A percentile compares a stretch with the other conserved stretches of the same genome.
Evolutionary conservation across 2,888 invertebrate genomes (phyloP).

Genomic region (Allolobophora icterica): DNA sequence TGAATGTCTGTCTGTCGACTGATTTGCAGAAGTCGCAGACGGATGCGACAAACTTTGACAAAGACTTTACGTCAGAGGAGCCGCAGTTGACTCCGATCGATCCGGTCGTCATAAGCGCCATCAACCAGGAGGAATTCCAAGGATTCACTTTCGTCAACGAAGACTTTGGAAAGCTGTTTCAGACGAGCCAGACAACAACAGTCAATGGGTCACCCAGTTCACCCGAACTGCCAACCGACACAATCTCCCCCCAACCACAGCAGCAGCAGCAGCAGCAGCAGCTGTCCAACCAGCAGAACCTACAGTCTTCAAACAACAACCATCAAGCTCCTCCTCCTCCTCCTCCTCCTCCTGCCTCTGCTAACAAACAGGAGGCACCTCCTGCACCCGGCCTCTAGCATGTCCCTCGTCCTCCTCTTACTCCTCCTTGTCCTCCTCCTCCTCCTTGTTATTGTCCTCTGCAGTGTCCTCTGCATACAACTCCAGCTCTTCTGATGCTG

Average conservation of each 20-base stretch:
- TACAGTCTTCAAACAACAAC: conserved; percentile 13
- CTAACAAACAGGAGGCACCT: not conserved
- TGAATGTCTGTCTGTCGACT: not conserved
- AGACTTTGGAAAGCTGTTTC: conserved; percentile 72
- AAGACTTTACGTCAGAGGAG: conserved; percentile 98
- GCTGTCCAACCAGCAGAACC: not conserved
- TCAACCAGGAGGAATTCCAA: conserved; percentile 97
- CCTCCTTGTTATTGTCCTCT: not conserved
- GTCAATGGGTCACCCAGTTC: conserved; percentile 22
- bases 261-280: not conserved
- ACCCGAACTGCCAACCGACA: not conserved
- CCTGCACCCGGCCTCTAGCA: conserved; percentile 12
- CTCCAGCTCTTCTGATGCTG: not conserved
- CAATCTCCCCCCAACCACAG: not conserved
- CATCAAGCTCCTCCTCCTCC: not conserved
- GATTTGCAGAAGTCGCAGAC: conserved; percentile 82
- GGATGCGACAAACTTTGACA: conserved; percentile 97
- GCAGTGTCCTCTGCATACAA: not conserved
- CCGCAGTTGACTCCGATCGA: conserved; percentile 94
- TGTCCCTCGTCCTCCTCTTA: not conserved
- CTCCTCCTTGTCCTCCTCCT: not conserved
- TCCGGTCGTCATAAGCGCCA: conserved; percentile 80
- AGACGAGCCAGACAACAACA: not conserved
- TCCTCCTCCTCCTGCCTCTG: not conserved
- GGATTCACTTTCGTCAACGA: conserved; percentile 96